Base-by-base conservation (phyloP, 2,888 invertebrate genomes). In the Helicoverpa assulta region DNA sequence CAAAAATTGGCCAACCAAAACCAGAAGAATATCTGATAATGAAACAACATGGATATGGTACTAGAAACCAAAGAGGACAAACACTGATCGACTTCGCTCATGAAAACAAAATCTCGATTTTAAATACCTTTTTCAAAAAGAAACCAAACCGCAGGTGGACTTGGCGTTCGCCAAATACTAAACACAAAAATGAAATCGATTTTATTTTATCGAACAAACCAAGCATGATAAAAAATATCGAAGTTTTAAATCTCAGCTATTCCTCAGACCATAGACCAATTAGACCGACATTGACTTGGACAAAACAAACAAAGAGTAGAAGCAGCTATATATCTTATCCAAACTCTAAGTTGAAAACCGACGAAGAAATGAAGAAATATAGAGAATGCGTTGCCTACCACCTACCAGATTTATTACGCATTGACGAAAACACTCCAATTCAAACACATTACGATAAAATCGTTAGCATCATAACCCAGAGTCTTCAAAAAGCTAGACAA, bases 221-320 rank as follows among this genome's bases (percentile, higher is more conserved):
- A 1, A 10, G 10, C 3, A 10, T 53, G 10, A 26, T 53, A 5
- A 6, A 53, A 53, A 26, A 53, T 26, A 26, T 53, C 3, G 53
- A 26, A 26, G 26, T 26, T 12, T 12, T 53, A 26, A 53, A 53
- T 16, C 12, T 53, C 1, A 26, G 12, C 26, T 53, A 53, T 26
- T 26, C 53, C 5, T 53, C 53, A 26, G 53, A 53, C 26, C 53
- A 53, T 14, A 53, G 53, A 12, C 53, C 53, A 12, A 14, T 53
- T 10, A 53, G 53, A 53, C 26, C 53, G 8, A 26, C 26, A 7
- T 14, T 53, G 3, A 10, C 10, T 3, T 21, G 10, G 12, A 29
- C 29, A 29, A 5, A 29, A 29, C 7, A 5, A 29, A 29, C 5
- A 7, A 29, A 29, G 7, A n/a, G n/a, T n/a, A n/a, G n/a, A n/a